Percentiles rank a stretch among this genome's conserved stretches.
These are phyloP conservation scores for Aspidiotus rigidus DNA, from an alignment of 2,888 invertebrate genomes.

Conservation along the genomic window DNA sequence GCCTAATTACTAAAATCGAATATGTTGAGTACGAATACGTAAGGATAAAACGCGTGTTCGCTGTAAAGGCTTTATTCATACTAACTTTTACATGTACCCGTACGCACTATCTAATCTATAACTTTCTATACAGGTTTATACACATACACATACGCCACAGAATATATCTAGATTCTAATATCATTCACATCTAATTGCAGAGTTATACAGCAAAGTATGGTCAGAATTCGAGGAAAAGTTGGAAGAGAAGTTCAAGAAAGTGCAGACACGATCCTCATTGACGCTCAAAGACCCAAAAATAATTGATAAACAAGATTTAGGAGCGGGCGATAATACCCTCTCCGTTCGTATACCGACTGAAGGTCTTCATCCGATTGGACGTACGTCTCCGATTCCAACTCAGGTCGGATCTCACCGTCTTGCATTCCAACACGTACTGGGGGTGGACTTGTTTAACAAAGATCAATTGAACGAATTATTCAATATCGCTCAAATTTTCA, in stretches of 20 bases:
- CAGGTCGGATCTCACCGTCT: slow-evolving; percentile 34
- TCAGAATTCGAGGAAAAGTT: slow-evolving; percentile 41
- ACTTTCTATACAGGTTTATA: too few species aligned
- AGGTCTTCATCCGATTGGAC: slow-evolving; percentile 39
- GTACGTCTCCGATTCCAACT: slow-evolving; percentile 41
- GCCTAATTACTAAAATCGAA: too few species aligned
- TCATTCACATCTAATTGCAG: slow-evolving; percentile 11
- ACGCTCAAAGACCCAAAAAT: not conserved
- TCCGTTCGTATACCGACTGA: slow-evolving; percentile 8
- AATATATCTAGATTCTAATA: not conserved
- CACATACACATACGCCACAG: too few species aligned
- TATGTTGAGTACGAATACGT: too few species aligned
- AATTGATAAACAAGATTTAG: not conserved
- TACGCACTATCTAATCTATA: too few species aligned
- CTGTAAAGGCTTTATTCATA: too few species aligned
- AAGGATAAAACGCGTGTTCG: too few species aligned
- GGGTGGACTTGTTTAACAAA: slow-evolving; percentile 76
- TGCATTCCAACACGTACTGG: slow-evolving; percentile 58
- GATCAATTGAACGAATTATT: slow-evolving; percentile 88
- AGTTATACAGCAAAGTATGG: slow-evolving; percentile 35
- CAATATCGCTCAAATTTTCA: slow-evolving; percentile 71
- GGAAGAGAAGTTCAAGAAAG: slow-evolving; percentile 39
- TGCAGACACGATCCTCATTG: slow-evolving; percentile 40
- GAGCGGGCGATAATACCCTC: slow-evolving; percentile 12
- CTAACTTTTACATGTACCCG: too few species aligned